Base-by-base conservation (phyloP, 2,888 invertebrate species). In the Abrostola tripartita region DNA sequence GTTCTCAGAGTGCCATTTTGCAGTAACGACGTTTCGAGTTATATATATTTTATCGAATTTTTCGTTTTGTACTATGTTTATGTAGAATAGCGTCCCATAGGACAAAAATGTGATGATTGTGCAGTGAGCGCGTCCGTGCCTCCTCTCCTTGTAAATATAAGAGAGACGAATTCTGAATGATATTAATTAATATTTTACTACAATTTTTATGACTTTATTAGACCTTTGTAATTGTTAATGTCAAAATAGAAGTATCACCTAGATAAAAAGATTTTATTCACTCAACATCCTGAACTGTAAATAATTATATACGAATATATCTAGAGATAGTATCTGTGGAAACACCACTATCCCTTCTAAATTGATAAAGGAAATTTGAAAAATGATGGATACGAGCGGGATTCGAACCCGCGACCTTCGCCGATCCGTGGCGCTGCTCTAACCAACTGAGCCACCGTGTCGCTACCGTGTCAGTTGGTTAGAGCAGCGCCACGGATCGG, bases 121-220 rank as follows among this genome's bases (percentile, higher is more conserved):
- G 76, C 74, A 70, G 66, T 59, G 73, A 65, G 71, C 57, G 67
- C 70, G 67, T 70, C 64, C 71, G 59, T 64, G 68, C 79, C 65
- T 77, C 71, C 71, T 76, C 72, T 74, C 62, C 72, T 66, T 74
- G 72, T 74, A 74, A 74, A 79, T 82, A 78, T 80, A 79, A 88
- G 92, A 91, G 90, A 91, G 89, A 85, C 87, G 88, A 90, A 86
- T 86, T 90, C 88, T 92, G 92, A 92, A 92, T 90, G 90, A 90
- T 91, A 91, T 89, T 91, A 86, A 90, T 71, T 74, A 64, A 70
- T 92, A 91, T 92, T 92, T 91, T 92, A 92, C 88, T 93, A 92
- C 83, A 87, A 79, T 83, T 89, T 89, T 89, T 91, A 92, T 88
- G 85, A 88, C 85, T 77, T 72, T 77, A 84, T 88, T 89, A 90